Evolutionary conservation across 2,797 vertebrate genomes (phyloP), one percentile per base, ranked within the genome.

Genomic region (Helicolenus hilgendorfi): DNA sequence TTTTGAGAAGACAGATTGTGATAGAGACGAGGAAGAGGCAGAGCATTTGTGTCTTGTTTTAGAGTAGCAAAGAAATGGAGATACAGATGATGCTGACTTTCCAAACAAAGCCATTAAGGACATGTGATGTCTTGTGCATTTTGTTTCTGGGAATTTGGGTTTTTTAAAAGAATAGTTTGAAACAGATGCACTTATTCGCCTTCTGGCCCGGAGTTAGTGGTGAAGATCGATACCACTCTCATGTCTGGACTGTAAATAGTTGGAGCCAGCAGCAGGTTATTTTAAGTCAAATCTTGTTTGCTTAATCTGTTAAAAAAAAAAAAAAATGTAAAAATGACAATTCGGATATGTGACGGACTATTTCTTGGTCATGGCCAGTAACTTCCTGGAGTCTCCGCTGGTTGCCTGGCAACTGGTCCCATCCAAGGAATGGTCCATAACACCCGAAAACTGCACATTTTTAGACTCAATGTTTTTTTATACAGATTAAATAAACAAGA

Each of bases 1-100:
- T 89, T 90, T 89, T 41, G 73, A 84, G 80, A 70, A 84, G 87
- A 90, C 76, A 81, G 75, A 83, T 58, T 72, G 75, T 64, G 86
- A 91, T 77, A 22, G 77, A 78, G 78, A 80, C 65, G 72, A 70
- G 67, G 74, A 74, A 31, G 59, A 79, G 45, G 58, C 29, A 62
- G 72, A 73, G 20, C 20, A 22, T 58, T 65, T 65, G 35, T 55
- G 38, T 49, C 41, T 55, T 62, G 41, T 69, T 69, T 59, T 27
- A 31, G 53, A 65, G 36, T 22, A n/a, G 71, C 35, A 77, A 49
- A 35, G 58, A 58, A 71, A 63, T 38, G 63, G 36, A 79, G 45
- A 71, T n/a, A 27, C 33, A 41, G 29, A 68, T 18, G 38, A 63
- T 45, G 36, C 31, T 3, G 20, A 13, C 31, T 58, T 41, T 31